Conservation (phyloP, 2,797 vertebrate genomes). For the Mus minutoides region DNA sequence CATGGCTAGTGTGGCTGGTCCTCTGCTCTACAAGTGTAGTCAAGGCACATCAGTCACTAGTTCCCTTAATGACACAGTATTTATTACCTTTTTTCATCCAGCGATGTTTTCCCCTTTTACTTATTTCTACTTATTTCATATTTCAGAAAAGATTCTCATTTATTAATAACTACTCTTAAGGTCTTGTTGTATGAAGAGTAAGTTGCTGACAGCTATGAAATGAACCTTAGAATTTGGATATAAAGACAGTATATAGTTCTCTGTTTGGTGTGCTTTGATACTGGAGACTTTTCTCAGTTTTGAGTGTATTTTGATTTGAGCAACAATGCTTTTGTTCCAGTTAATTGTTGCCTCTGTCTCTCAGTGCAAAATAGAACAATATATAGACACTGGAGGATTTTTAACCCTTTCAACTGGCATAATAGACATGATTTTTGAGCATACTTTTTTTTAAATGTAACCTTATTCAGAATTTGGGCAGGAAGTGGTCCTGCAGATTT, state of each 20-base stretch:
- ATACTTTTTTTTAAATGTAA: constrained; percentile 29
- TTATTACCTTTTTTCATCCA: constrained; percentile 79
- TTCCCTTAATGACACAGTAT: constrained; percentile 55
- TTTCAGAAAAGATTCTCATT: constrained; percentile 76
- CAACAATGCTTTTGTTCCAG: not conserved
- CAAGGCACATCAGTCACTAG: constrained; percentile 81
- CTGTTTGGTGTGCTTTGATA: not conserved
- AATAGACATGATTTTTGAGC: constrained; percentile 26
- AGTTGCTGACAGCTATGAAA: constrained; percentile 48
- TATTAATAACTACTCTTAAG: constrained; percentile 62
- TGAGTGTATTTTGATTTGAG: constrained; percentile 57
- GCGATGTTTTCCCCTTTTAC: constrained; percentile 75
- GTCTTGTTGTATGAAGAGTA: constrained; percentile 67
- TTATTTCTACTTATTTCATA: constrained; percentile 82
- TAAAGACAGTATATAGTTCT: constrained; percentile 18
- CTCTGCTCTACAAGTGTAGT: constrained; percentile 58
- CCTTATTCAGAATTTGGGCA: constrained; percentile 46
- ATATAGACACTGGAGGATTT: constrained; percentile 15
- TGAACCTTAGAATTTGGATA: constrained; percentile 8
- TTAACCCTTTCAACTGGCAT: constrained; percentile 5
- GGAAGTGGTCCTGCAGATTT: constrained; percentile 43
- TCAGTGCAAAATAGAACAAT: constrained; percentile 16
- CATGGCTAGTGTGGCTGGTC: constrained; percentile 65
- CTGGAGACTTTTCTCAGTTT: constrained; percentile 24
- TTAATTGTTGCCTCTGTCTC: constrained; percentile 24